Conservation (phyloP, 2,797 vertebrate genomes). For the Notolabrus celidotus region DNA sequence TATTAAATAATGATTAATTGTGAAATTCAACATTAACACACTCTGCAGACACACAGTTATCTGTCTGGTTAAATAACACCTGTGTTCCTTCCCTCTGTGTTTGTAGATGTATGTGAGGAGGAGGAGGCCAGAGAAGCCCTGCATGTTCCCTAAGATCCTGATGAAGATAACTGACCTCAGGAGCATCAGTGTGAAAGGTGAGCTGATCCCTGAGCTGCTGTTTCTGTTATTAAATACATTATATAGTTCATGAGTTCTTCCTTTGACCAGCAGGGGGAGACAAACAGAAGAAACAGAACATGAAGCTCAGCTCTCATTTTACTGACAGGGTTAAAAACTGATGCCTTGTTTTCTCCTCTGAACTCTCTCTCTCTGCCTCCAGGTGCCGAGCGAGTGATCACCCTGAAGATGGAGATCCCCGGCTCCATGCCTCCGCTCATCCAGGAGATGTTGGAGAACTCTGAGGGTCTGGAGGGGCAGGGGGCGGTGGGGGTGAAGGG, state of each 20-base stretch:
- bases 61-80: no score
- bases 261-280: no score
- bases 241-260: no score
- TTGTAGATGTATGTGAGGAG: constrained; percentile 92
- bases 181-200: constrained; percentile 98
- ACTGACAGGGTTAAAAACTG: no score
- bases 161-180: constrained; percentile 99
- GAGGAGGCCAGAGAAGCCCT: constrained; percentile 94
- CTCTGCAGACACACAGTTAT: no score
- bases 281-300: no score
- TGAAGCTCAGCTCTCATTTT: no score
- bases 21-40: no score
- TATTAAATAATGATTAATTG: no score
- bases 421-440: constrained; percentile 98
- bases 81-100: background rate
- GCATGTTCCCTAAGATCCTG: constrained; percentile 99
- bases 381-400: constrained; percentile 97
- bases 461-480: constrained; percentile 92
- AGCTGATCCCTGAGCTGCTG: constrained; percentile 67
- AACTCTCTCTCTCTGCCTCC: background rate
- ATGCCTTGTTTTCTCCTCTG: background rate
- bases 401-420: constrained; percentile 97
- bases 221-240: no score
- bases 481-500: constrained; percentile 69
- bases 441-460: constrained; percentile 99